Evolutionary conservation across 2,888 invertebrate genomes (phyloP), one percentile per base, ranked within the genome.

Genomic region (Conchocele bisecta): DNA sequence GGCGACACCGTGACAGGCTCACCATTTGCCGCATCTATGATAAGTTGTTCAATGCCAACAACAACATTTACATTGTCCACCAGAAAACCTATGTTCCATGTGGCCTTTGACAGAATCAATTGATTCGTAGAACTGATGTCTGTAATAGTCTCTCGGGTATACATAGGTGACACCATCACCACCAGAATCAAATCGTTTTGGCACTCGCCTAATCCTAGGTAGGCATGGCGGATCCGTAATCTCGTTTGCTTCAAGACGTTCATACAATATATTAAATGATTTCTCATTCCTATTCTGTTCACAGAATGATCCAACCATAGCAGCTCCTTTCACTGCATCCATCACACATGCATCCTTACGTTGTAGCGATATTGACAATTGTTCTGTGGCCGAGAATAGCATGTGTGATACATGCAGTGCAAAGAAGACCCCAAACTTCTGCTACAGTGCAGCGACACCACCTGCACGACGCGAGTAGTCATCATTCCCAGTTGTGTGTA

Each of bases 391-490:
- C 28, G 53, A 56, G 56, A 75, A 75, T n/a, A 60, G 17, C 41
- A 63, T 44, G 48, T 75, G 63, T 20, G 66, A 46, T 13, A 75
- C 26, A 24, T 67, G 31, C 35, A 72, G 28, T 17, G 59, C 68
- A 63, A 68, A 72, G 31, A 33, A 75, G 15, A 61, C 60, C 37
- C 50, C 48, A 33, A 75, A 72, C 33, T 68, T 72, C 17, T 61
- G 42, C 67, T 61, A 67, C 33, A 63, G 33, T 6, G 59, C 20
- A 2, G 42, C 41, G 24, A 60, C 41, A 17, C 75, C 75, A 41
- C 67, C 68, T 28, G 72, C 68, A 17, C 64, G 41, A 13, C 67
- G 42, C 11, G 42, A 60, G 41, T 57, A 63, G 41, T 75, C 66
- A 51, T 66, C 58, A 29, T 35, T 46, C 20, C 57, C 44, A 29